Evolutionary conservation across 2,797 vertebrate genomes (phyloP).

Genomic region (Platyrinchus mystaceus): DNA sequence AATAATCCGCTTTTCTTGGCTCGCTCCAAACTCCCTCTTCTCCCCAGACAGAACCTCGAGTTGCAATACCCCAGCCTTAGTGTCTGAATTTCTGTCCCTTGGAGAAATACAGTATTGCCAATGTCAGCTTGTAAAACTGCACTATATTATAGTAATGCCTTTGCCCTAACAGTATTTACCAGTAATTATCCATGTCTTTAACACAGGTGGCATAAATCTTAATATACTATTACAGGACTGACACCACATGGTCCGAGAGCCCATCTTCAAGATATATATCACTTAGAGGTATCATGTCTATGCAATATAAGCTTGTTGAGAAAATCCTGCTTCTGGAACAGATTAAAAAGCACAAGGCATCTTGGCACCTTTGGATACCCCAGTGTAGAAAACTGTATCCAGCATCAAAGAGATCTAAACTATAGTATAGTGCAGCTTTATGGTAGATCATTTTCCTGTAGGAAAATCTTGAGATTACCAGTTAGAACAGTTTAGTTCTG

Average conservation of each 20-base stretch:
- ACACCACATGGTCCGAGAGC: constrained; percentile 83
- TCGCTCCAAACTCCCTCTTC: constrained; percentile 65
- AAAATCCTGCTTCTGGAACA: constrained; percentile 67
- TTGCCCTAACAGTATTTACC: constrained; percentile 77
- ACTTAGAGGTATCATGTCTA: constrained; percentile 85
- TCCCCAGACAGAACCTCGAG: constrained; percentile 55
- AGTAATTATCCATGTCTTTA: constrained; percentile 85
- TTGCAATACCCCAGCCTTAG: constrained; percentile 42
- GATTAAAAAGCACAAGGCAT: constrained; percentile 69
- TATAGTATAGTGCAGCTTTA: constrained; percentile 88
- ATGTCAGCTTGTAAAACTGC: constrained; percentile 83
- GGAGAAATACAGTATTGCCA: constrained; percentile 59
- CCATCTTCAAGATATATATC: constrained; percentile 85
- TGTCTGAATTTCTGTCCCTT: constrained; percentile 61
- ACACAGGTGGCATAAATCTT: constrained; percentile 88
- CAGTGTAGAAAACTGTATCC: constrained; percentile 52
- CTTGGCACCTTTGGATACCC: constrained; percentile 65
- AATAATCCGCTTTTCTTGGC: constrained; percentile 66
- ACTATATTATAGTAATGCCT: constrained; percentile 85
- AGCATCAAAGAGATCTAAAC: constrained; percentile 55
- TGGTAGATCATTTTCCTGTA: constrained; percentile 59
- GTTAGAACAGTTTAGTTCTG: constrained; percentile 63
- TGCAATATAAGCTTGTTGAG: constrained; percentile 78
- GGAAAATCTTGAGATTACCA: constrained; percentile 25
- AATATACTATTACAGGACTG: constrained; percentile 89